Base-by-base conservation (phyloP, 2,797 vertebrate species). In the Notolepis coatsorum region DNA sequence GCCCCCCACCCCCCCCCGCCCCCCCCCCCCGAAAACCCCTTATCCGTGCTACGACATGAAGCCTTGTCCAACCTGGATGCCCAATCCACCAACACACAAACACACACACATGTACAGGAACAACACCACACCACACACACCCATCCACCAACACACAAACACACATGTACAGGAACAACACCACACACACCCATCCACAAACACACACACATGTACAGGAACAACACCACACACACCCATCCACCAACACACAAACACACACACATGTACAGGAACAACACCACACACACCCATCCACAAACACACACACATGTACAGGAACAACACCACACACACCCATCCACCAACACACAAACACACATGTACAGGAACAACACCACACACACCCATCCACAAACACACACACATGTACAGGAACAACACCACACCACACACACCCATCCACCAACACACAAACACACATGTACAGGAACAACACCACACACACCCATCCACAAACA, bases 21-120 rank as follows among this genome's bases (percentile, higher is more conserved):
- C n/a, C n/a, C n/a, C n/a, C n/a, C 59, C 38, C 48, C 35, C 46
- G 48, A 57, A 2, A 31, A 21, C 33, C 25, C n/a, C 37, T 41
- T 12, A 5, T 54, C 13, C 37, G n/a, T n/a, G 15, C 21, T 27
- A 2, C 1, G 2, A 21, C 2, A 13, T 33, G 49, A 52, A 37
- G 38, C 30, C 31, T 33, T n/a, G 45, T 76, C 52, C 45, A 21
- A 27, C 38, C 39, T 57, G 35, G 38, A 41, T 59, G 41, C 48
- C n/a, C n/a, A n/a, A n/a, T n/a, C n/a, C n/a, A n/a, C n/a, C n/a
- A n/a, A n/a, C n/a, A n/a, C n/a, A n/a, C n/a, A n/a, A n/a, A n/a
- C n/a, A n/a, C n/a, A n/a, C n/a, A n/a, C n/a, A n/a, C n/a, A n/a
- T n/a, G n/a, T n/a, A n/a, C n/a, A n/a, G n/a, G n/a, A n/a, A n/a